Evolutionary conservation across 2,113 vertebrate species (phyloP).

Genomic region (Trinectes maculatus): DNA sequence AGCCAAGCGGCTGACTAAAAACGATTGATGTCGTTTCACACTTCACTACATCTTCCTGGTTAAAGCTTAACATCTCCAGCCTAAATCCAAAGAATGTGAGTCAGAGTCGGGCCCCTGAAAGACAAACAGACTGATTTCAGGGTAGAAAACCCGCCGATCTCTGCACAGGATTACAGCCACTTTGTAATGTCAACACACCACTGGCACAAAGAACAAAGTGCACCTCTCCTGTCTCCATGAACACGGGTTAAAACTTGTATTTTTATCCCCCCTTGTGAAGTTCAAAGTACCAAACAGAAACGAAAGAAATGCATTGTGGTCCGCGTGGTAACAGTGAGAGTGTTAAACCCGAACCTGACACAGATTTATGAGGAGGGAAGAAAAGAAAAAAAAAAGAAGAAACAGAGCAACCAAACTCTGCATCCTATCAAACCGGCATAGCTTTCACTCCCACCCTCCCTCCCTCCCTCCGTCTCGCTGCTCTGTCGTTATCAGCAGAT

Average conservation of each 20-base stretch:
- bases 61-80: conserved; percentile 18
- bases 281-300: not conserved
- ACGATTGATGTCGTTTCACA: conserved; percentile 13
- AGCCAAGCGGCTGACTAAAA: not conserved
- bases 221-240: conserved; percentile 25
- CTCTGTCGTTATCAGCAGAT: conserved; percentile 67
- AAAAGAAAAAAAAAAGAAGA: not conserved
- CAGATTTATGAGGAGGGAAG: not conserved
- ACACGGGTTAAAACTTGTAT: conserved; percentile 26
- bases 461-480: conserved; percentile 31
- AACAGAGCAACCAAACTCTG: conserved; percentile 6
- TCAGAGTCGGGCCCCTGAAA: conserved; percentile 61
- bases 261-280: conserved; percentile 1
- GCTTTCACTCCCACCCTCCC: conserved; percentile 42
- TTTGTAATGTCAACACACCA: conserved; percentile 59
- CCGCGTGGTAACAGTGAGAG: not conserved
- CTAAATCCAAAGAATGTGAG: conserved; percentile 60
- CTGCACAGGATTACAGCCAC: conserved; percentile 37
- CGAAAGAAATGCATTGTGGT: not conserved
- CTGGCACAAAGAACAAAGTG: conserved; percentile 47
- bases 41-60: conserved; percentile 13
- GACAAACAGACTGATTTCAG: conserved; percentile 68
- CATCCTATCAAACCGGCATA: conserved; percentile 47
- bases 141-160: conserved; percentile 47
- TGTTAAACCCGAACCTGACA: conserved; percentile 4